Evolutionary conservation across 2,888 invertebrate genomes (phyloP).

Genomic region (Andrena dorsata): DNA sequence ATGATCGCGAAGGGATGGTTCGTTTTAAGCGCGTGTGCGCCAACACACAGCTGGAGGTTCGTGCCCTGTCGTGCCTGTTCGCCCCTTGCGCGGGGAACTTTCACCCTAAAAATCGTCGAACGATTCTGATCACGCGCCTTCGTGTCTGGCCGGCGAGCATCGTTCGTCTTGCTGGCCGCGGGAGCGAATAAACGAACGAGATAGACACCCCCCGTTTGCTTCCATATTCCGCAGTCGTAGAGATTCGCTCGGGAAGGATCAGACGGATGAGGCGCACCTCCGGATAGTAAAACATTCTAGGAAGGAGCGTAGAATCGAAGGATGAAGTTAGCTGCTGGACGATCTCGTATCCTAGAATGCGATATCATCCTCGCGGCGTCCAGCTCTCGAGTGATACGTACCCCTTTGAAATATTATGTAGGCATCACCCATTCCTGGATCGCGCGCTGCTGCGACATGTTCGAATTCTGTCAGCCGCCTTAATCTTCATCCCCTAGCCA

Average conservation of each 20-base stretch:
- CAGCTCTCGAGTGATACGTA: neutral
- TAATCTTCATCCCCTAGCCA: neutral
- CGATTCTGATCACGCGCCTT: slow-evolving; percentile 79
- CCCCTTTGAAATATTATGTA: neutral
- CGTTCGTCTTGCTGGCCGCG: neutral
- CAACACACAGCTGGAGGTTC: slow-evolving; percentile 33
- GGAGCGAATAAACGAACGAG: neutral
- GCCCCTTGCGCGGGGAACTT: slow-evolving; percentile 44
- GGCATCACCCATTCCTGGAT: neutral
- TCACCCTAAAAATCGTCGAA: slow-evolving; percentile 61
- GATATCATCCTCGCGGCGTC: neutral
- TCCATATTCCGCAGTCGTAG: neutral
- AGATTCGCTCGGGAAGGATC: no score
- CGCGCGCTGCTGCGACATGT: neutral
- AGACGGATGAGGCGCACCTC: no score
- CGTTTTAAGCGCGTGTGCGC: slow-evolving; percentile 45
- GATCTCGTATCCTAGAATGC: neutral
- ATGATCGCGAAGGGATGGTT: slow-evolving; percentile 26
- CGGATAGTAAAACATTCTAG: neutral
- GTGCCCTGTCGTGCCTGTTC: slow-evolving; percentile 54
- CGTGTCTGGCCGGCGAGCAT: slow-evolving; percentile 39
- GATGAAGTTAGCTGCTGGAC: neutral
- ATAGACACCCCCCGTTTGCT: neutral
- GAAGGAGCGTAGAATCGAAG: neutral
- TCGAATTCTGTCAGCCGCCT: slow-evolving; percentile 19